Conservation (phyloP, 2,113 vertebrate genomes). For the Podarcis cretensis region DNA sequence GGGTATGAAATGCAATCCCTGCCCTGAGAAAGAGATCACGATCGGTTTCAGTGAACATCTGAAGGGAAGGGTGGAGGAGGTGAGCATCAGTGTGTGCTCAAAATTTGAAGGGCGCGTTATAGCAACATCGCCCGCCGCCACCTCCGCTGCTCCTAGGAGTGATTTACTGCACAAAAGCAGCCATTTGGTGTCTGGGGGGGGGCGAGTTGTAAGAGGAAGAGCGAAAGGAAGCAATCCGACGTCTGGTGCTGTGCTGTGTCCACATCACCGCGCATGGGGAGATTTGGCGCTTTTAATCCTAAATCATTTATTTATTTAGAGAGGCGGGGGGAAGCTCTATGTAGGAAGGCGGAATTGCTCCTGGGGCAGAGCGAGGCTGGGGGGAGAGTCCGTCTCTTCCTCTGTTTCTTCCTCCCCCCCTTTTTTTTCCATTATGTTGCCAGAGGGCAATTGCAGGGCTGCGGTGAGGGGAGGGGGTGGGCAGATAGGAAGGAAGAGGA, state of each 20-base stretch:
- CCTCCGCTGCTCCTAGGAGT: not conserved
- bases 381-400: not conserved
- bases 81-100: not conserved
- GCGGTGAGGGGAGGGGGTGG: constrained; percentile 11
- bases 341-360: not conserved
- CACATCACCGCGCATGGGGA: not conserved
- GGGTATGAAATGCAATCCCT: not conserved
- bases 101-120: not conserved
- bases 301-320: not conserved
- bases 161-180: not conserved
- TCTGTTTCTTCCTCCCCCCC: not conserved
- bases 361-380: not conserved
- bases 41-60: not conserved
- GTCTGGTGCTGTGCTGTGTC: not conserved
- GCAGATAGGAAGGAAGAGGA: not conserved
- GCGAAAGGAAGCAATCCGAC: not conserved
- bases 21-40: not conserved
- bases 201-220: too few relatives aligned
- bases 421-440: too few relatives aligned
- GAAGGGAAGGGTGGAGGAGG: not conserved
- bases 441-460: not conserved
- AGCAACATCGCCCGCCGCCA: not conserved
- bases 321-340: not conserved
- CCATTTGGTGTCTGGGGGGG: not conserved
- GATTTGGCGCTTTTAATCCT: constrained; percentile 10